These are phyloP conservation scores for Astreopora myriophthalma DNA, from an alignment of 64 coral and sea anemone species.

Conservation along the genomic window DNA sequence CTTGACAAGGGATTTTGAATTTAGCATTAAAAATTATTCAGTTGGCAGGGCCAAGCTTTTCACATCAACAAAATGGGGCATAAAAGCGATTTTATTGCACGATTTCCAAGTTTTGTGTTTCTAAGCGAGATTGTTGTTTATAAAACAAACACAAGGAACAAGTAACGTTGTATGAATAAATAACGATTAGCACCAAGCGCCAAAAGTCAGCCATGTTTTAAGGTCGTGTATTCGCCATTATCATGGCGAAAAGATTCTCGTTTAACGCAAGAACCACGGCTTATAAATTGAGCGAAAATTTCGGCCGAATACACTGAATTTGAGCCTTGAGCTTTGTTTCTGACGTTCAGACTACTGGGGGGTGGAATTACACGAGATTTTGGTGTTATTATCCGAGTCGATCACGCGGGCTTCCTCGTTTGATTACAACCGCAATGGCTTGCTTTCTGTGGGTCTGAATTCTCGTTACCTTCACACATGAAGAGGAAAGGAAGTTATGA, in stretches of 20 bases:
- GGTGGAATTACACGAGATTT: background rate
- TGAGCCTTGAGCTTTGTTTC: background rate
- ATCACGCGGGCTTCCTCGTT: background rate
- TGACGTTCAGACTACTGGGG: too few species aligned
- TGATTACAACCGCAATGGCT: constrained; percentile 7
- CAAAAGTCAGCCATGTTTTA: constrained; percentile 36
- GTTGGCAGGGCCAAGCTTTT: background rate
- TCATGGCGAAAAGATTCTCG: constrained; percentile 1
- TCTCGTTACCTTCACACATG: constrained; percentile 14
- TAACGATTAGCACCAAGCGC: background rate
- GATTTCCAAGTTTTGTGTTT: background rate
- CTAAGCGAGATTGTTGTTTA: background rate
- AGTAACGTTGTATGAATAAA: constrained; percentile 10
- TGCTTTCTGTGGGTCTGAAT: background rate
- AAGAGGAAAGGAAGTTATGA: constrained; percentile 63
- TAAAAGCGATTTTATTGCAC: background rate
- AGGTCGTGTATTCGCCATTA: background rate
- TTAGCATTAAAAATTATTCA: background rate
- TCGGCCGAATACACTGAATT: background rate
- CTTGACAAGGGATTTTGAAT: background rate
- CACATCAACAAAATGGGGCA: background rate
- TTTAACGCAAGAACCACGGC: background rate
- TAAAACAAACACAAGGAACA: constrained; percentile 35
- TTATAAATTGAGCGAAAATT: background rate
- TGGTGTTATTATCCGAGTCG: background rate